Evolutionary conservation across 1,140 invertebrate genomes (phyloP).

Genomic region (Lepidurus packardi): DNA sequence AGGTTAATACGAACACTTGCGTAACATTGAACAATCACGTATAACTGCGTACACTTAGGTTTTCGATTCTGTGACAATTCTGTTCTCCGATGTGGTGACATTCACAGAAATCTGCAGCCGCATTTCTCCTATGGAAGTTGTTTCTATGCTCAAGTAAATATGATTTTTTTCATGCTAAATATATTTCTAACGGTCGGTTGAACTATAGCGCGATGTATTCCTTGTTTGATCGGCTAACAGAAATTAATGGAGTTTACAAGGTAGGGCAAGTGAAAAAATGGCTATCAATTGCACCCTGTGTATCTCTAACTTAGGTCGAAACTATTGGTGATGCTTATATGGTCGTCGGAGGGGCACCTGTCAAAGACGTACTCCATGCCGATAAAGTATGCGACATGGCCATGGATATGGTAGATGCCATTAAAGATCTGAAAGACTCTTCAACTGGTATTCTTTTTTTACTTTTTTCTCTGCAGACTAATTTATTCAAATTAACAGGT

Average conservation of each 20-base stretch:
- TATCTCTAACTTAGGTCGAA: slow-evolving; percentile 64
- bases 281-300: no score
- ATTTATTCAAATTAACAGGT: slow-evolving; percentile 51
- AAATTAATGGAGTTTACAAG: slow-evolving; percentile 89
- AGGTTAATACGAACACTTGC: slow-evolving; percentile 55
- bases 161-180: slow-evolving; percentile 36
- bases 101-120: slow-evolving; percentile 94
- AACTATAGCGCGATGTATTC: slow-evolving; percentile 71
- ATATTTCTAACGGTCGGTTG: slow-evolving; percentile 57
- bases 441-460: slow-evolving; percentile 60
- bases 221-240: slow-evolving; percentile 83
- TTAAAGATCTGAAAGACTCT: slow-evolving; percentile 81
- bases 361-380: slow-evolving; percentile 80
- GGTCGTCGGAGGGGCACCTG: slow-evolving; percentile 91
- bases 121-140: slow-evolving; percentile 92
- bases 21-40: background rate
- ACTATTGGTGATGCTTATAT: slow-evolving; percentile 96
- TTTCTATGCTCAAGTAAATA: slow-evolving; percentile 72
- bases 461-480: slow-evolving; percentile 14
- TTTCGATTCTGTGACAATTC: slow-evolving; percentile 89
- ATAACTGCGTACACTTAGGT: slow-evolving; percentile 55
- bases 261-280: slow-evolving; percentile 47
- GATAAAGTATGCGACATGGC: slow-evolving; percentile 94
- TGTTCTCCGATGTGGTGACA: slow-evolving; percentile 94
- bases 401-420: slow-evolving; percentile 90